These are phyloP conservation scores for Distichodus sexfasciatus DNA, from an alignment of 2,797 vertebrate genomes.

Conservation along the genomic window DNA sequence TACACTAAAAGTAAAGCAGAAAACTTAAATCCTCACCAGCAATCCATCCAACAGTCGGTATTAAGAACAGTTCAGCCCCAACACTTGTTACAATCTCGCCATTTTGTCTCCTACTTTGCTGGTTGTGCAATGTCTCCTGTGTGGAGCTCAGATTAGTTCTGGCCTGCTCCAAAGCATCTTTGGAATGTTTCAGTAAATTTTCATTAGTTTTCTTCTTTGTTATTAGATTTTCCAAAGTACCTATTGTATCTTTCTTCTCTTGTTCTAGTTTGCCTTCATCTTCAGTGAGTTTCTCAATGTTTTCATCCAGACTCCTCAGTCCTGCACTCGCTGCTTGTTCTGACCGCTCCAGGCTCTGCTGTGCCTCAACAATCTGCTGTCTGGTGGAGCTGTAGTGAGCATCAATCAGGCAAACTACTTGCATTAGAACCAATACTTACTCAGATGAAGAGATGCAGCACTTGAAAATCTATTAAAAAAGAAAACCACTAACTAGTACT, in stretches of 20 bases:
- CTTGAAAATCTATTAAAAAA: too few relatives aligned
- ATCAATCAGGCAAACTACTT: too few relatives aligned
- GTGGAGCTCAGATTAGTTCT: neutral
- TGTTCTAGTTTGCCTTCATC: neutral
- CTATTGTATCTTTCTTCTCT: neutral
- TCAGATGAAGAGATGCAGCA: too few relatives aligned
- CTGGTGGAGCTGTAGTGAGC: slow-evolving; percentile 12
- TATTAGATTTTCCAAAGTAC: neutral
- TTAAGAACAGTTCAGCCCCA: rapidly evolving
- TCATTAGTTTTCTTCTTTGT: neutral
- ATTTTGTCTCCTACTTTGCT: neutral
- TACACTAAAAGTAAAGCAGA: too few relatives aligned
- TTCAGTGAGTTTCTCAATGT: neutral
- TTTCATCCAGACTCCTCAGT: neutral
- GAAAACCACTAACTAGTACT: too few relatives aligned
- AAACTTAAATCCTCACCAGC: neutral
- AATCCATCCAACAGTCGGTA: neutral
- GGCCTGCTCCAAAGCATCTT: neutral
- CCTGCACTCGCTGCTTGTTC: neutral
- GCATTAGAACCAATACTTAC: too few relatives aligned
- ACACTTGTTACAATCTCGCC: neutral
- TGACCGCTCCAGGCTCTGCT: neutral
- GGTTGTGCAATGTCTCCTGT: neutral
- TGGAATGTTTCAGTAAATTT: neutral
- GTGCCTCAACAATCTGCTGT: neutral